Evolutionary conservation across 1,140 invertebrate genomes (phyloP).

Genomic region (Drosophila oshimai): DNA sequence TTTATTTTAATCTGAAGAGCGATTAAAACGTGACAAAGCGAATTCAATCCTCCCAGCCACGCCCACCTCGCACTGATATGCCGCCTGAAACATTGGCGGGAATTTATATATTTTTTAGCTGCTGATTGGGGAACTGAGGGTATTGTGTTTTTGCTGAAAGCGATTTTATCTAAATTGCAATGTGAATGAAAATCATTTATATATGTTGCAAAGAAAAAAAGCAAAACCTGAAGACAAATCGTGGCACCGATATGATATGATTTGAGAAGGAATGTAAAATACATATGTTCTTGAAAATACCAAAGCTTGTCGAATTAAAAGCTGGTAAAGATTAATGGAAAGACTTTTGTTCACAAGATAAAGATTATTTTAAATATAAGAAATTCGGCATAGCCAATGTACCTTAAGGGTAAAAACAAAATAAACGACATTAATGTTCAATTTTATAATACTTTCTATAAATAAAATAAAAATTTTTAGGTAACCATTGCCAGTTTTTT

Average conservation of each 20-base stretch:
- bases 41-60: neutral
- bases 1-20: slow-evolving; percentile 26
- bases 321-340: slow-evolving; percentile 2
- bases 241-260: slow-evolving; percentile 13
- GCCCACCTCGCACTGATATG: neutral
- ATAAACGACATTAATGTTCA: too few relatives aligned
- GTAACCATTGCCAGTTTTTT: too few relatives aligned
- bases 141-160: slow-evolving; percentile 23
- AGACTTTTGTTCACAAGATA: neutral
- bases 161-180: slow-evolving; percentile 65
- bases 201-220: slow-evolving; percentile 31
- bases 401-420: too few relatives aligned
- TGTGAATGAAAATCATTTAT: slow-evolving; percentile 57
- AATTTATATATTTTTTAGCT: slow-evolving; percentile 21
- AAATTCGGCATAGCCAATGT: too few relatives aligned
- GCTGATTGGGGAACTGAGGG: neutral
- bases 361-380: neutral
- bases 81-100: slow-evolving; percentile 5
- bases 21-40: slow-evolving; percentile 50
- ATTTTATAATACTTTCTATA: too few relatives aligned
- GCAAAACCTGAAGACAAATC: slow-evolving; percentile 40
- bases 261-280: too few relatives aligned
- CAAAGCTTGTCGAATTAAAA: neutral
- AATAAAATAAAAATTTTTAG: too few relatives aligned
- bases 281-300: neutral